phyloP scores from a whole-genome alignment of 30 jellyfish, hydroid and myxozoan species.

The Turritopsis dohrnii region DNA sequence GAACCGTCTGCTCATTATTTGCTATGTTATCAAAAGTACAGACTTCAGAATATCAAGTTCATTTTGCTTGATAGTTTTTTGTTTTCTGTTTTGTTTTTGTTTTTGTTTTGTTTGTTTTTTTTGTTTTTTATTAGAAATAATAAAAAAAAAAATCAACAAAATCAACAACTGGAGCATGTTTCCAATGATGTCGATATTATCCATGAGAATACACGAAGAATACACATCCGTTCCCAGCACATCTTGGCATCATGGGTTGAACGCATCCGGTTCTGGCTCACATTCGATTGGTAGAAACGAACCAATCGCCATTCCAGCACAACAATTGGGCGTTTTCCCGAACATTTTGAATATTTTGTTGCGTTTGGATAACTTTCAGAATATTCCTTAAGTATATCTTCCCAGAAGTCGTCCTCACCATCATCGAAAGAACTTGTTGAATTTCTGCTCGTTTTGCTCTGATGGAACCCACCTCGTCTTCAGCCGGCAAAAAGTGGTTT shows the following conservation, averaged over 20 bases:
- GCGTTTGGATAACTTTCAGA: conserved; percentile 25
- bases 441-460: background rate
- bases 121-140: too few relatives aligned
- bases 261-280: conserved; percentile 83
- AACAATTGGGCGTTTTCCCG: conserved; percentile 41
- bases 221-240: conserved; percentile 78
- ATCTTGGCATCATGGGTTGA: conserved; percentile 92
- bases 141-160: too few relatives aligned
- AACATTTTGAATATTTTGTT: conserved; percentile 38
- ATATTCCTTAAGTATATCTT: conserved; percentile 37
- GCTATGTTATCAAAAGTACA: too few relatives aligned
- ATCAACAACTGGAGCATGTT: conserved; percentile 58
- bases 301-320: background rate
- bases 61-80: too few relatives aligned
- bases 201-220: conserved; percentile 87
- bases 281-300: conserved; percentile 21
- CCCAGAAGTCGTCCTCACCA: conserved; percentile 9
- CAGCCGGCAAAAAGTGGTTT: too few relatives aligned
- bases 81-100: too few relatives aligned
- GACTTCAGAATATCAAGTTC: too few relatives aligned
- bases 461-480: background rate
- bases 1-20: too few relatives aligned
- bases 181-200: conserved; percentile 77
- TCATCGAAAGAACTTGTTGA: background rate
- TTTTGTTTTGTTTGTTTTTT: too few relatives aligned